A percentile compares a stretch with the other conserved stretches of the same genome.
phyloP scores from a whole-genome alignment of 1,140 invertebrate species.

The Bursaphelenchus mucronatus region DNA sequence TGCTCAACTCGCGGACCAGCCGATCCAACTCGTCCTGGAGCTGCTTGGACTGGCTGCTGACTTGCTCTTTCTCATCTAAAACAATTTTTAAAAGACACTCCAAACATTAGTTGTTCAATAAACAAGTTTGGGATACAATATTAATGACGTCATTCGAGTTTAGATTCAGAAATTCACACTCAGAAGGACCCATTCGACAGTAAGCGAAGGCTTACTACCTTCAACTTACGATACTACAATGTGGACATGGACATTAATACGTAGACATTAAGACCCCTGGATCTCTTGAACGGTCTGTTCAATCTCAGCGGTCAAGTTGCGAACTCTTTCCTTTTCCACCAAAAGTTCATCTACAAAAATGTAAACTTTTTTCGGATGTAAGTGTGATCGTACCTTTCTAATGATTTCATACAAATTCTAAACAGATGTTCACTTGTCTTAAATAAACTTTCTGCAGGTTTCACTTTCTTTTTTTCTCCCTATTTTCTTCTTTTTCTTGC shows the following conservation, averaged over 20 bases:
- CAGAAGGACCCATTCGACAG: no score
- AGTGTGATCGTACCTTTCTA: background rate
- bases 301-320: conserved; percentile 93
- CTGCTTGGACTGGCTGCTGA: conserved; percentile 38
- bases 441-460: background rate
- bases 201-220: background rate
- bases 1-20: conserved; percentile 52
- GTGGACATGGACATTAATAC: background rate
- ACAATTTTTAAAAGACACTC: conserved; percentile 26
- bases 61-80: conserved; percentile 55
- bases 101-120: conserved; percentile 7
- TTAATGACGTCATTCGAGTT: no score
- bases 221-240: conserved; percentile 17
- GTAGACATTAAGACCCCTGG: conserved; percentile 71
- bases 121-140: background rate
- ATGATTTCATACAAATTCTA: no score
- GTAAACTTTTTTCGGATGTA: background rate
- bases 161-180: no score
- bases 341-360: conserved; percentile 81
- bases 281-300: conserved; percentile 97
- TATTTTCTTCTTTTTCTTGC: background rate
- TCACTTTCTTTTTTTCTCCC: background rate
- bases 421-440: no score
- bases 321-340: conserved; percentile 89
- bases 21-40: conserved; percentile 59